Conservation (phyloP, 2,888 invertebrate genomes). For the Polyommatus icarus region DNA sequence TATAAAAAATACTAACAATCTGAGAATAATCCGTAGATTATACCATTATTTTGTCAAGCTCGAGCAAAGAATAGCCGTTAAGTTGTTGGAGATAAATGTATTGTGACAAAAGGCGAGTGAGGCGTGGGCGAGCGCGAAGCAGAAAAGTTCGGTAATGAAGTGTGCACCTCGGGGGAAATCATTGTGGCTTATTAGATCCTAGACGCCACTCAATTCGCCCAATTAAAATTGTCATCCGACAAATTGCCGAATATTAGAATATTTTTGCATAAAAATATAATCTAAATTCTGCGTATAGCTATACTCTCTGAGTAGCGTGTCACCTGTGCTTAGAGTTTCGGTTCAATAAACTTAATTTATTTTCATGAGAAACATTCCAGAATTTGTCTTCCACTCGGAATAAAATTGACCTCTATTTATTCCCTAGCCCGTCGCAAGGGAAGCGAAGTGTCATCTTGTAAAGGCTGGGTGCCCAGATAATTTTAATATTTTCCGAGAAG, state of each 20-base stretch:
- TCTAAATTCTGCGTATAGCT: background rate
- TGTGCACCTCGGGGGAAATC: constrained; percentile 30
- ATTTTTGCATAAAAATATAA: background rate
- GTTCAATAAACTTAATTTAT: background rate
- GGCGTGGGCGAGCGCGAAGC: constrained; percentile 22
- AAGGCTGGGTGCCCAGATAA: constrained; percentile 1
- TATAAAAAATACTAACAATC: background rate
- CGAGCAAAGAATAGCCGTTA: constrained; percentile 16
- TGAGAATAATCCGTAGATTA: background rate
- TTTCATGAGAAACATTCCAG: background rate
- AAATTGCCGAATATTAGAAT: constrained; percentile 13
- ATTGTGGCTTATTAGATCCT: constrained; percentile 29
- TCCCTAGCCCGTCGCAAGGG: background rate
- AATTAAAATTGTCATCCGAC: constrained; percentile 23
- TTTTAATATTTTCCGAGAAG: constrained; percentile 16
- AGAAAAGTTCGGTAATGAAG: constrained; percentile 28
- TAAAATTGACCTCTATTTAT: background rate
- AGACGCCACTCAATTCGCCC: constrained; percentile 21
- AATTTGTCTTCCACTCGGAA: background rate
- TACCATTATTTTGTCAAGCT: background rate
- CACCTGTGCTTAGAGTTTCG: background rate
- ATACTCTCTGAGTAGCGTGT: background rate
- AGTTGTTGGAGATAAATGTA: constrained; percentile 23
- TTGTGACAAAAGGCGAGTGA: constrained; percentile 15
- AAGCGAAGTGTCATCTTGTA: background rate